A percentile compares a stretch with the other conserved stretches of the same genome.
These are phyloP conservation scores for Parotia lawesii DNA, from an alignment of 2,113 vertebrate genomes.

Conservation along the genomic window DNA sequence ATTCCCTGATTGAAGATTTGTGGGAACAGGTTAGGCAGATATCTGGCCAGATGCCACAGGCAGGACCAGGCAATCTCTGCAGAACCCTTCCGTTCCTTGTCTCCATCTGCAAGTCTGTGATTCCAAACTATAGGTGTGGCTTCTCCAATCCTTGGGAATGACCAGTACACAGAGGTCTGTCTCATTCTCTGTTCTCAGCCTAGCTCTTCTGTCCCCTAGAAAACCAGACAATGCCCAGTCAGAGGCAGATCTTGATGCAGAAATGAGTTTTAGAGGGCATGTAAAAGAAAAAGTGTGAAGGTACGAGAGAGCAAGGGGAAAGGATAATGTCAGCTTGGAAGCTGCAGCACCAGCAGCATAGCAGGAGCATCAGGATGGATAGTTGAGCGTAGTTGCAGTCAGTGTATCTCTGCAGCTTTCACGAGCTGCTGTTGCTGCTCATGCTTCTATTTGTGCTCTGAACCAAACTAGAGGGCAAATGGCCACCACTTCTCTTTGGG, in stretches of 20 bases:
- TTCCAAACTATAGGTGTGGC: not conserved
- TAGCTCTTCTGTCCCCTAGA: not conserved
- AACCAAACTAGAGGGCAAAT: not conserved
- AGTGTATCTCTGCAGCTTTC: not conserved
- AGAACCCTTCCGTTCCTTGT: accelerated
- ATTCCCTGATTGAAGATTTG: not conserved
- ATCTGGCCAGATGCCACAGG: no score
- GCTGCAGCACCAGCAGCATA: not conserved
- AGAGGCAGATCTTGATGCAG: not conserved
- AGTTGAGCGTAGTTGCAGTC: accelerated
- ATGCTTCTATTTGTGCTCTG: not conserved
- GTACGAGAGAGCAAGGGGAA: not conserved
- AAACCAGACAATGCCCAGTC: not conserved
- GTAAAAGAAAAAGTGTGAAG: not conserved
- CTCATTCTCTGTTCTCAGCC: not conserved
- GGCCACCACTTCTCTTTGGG: not conserved
- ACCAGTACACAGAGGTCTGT: not conserved
- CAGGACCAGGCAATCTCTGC: not conserved
- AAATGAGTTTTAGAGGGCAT: not conserved
- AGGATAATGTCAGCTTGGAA: not conserved
- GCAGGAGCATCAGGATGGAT: accelerated
- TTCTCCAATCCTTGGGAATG: not conserved
- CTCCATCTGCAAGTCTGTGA: not conserved
- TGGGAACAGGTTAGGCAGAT: not conserved
- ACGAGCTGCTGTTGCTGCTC: not conserved